Base-by-base conservation (phyloP, 2,888 invertebrate genomes). In the Anodontia alba region DNA sequence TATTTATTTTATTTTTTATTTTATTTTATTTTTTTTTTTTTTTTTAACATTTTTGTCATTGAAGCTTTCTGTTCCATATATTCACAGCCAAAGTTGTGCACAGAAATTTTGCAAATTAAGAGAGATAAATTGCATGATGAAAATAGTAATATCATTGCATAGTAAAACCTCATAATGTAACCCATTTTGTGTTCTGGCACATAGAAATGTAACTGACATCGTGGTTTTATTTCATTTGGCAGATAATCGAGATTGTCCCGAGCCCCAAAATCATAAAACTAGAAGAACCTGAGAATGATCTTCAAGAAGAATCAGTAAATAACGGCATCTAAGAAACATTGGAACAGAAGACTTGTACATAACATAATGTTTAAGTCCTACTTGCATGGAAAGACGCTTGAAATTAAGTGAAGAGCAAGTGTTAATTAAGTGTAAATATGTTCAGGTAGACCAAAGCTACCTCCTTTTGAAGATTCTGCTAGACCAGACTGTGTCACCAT, bases 391-490 rank as follows among this genome's bases (percentile, higher is more conserved):
- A 10, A 62, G 62, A 33, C 33, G 17, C 62, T 62, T 31, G 33
- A 33, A 62, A 10, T 33, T 62, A 7, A 62, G 62, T 62, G 62
- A 62, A 31, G 20, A 33, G 62, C 12, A 62, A 33, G 33, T 33
- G 33, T 17, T 8, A 62, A 33, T 33, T 62, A 62, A 62, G 62
- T 62, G 62, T 62, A 62, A 33, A 62, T 62, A 62, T 62, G 62
- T 62, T 62, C 62, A 62, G 62, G 62, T 62, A 62, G 62, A 62
- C 62, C 62, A 31, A 62, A 62, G 3, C 62, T 62, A 62, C 62
- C 62, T 62, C 62, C 62, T 33, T 31, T 20, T 62, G 62, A 33
- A 62, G 62, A 62, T 7, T 31, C 54, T 33, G 33, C 31, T 17
- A 33, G 62, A 62, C 33, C 5, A 33, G 62, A 62, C 62, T 62